These are phyloP conservation scores for Tautogolabrus adspersus DNA, from an alignment of 2,113 vertebrate species.

Conservation along the genomic window DNA sequence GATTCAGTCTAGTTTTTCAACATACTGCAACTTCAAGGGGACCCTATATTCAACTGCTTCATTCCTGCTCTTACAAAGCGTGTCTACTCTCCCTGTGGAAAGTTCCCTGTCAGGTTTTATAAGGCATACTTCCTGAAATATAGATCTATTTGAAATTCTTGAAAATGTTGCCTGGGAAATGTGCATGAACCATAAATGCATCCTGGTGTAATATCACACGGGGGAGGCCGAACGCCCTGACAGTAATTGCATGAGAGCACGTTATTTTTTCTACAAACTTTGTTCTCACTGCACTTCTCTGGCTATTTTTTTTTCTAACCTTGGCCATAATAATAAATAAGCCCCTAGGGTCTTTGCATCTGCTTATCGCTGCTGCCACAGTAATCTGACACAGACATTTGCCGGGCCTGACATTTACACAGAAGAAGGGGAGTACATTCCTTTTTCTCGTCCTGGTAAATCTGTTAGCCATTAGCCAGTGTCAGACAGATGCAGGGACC, in stretches of 20 bases:
- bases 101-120: constrained; percentile 1
- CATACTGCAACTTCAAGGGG: neutral
- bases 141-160: constrained; percentile 10
- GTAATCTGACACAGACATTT: constrained; percentile 74
- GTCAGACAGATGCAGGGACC: constrained; percentile 54
- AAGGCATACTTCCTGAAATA: neutral
- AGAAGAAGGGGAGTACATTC: constrained; percentile 58
- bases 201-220: constrained; percentile 2
- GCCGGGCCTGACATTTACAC: constrained; percentile 48
- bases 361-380: constrained; percentile 67
- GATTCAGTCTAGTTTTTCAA: neutral
- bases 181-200: neutral
- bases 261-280: constrained; percentile 45
- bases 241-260: constrained; percentile 55
- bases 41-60: neutral
- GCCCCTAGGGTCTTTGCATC: constrained; percentile 61
- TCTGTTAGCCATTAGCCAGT: constrained; percentile 75
- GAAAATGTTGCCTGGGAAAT: constrained; percentile 33
- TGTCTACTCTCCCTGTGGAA: neutral
- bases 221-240: constrained; percentile 14
- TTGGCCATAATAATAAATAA: constrained; percentile 70
- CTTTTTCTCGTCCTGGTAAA: constrained; percentile 61
- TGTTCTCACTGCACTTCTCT: constrained; percentile 24
- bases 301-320: constrained; percentile 18
- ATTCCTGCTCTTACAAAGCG: neutral